A percentile compares a stretch with the other conserved stretches of the same genome.
phyloP scores from a whole-genome alignment of 2,113 vertebrate species.

The Fregata magnificens region DNA sequence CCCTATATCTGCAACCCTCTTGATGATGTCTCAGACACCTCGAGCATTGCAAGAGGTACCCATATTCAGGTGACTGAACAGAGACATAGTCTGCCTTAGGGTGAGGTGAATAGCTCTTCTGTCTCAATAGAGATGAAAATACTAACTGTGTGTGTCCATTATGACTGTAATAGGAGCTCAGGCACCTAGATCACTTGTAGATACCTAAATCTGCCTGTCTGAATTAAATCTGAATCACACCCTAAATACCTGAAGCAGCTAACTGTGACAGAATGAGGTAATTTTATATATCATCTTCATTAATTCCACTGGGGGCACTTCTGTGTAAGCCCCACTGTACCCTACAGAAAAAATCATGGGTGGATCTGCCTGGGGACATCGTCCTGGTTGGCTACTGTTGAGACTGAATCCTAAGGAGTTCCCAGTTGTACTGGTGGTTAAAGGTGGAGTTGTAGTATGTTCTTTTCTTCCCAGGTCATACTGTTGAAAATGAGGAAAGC shows the following conservation, averaged over 20 bases:
- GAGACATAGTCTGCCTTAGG: not conserved
- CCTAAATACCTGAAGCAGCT: not conserved
- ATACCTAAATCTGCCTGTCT: not conserved
- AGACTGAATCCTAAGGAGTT: not conserved
- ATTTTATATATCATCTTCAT: not conserved
- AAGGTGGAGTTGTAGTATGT: not conserved
- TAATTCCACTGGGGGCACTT: not conserved
- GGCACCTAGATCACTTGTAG: not conserved
- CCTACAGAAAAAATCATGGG: not conserved
- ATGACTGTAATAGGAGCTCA: not conserved
- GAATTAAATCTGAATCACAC: not conserved
- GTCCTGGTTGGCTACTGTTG: not conserved
- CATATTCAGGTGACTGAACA: not conserved
- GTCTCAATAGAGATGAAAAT: not conserved
- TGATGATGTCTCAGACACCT: not conserved
- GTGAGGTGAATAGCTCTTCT: not conserved
- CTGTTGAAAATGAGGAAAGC: not conserved
- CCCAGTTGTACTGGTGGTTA: not conserved
- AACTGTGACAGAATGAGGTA: not conserved
- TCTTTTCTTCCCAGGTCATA: not conserved
- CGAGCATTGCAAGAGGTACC: not conserved
- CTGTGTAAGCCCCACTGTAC: not conserved
- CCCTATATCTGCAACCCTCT: not conserved
- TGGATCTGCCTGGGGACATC: not conserved
- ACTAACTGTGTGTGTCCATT: accelerated